Evolutionary conservation across 1,140 invertebrate species (phyloP).

Genomic region (Parasteatoda tepidariorum): DNA sequence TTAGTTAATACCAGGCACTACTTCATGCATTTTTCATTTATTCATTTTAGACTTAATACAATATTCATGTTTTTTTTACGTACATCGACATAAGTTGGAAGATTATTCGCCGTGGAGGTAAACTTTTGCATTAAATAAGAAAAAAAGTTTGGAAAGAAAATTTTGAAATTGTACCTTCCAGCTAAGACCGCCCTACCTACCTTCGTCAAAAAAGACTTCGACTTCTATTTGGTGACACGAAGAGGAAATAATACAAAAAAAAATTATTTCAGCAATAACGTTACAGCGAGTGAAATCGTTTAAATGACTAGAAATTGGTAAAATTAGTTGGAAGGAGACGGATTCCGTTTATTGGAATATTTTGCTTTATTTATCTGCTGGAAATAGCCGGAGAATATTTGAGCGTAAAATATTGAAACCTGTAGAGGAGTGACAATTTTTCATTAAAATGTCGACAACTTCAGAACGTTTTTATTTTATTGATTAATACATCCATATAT

Average conservation of each 20-base stretch:
- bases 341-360: slow-evolving; percentile 1
- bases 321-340: slow-evolving; percentile 8
- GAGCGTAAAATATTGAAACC: no score
- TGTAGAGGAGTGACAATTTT: no score
- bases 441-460: no score
- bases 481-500: no score
- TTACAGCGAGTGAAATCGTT: not conserved
- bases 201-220: not conserved
- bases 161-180: slow-evolving; percentile 48
- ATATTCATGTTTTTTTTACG: slow-evolving; percentile 57
- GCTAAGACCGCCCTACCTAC: not conserved
- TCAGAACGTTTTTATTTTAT: no score
- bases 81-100: slow-evolving; percentile 50
- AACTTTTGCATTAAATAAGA: slow-evolving; percentile 57
- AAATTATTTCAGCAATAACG: no score
- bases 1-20: slow-evolving; percentile 50
- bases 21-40: slow-evolving; percentile 59
- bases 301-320: slow-evolving; percentile 3
- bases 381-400: no score
- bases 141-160: slow-evolving; percentile 43
- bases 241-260: no score
- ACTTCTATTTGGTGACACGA: no score
- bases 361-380: not conserved
- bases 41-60: slow-evolving; percentile 58
- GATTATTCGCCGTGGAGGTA: slow-evolving; percentile 52